Conservation (phyloP, 2,113 vertebrate genomes). For the Physeter macrocephalus region DNA sequence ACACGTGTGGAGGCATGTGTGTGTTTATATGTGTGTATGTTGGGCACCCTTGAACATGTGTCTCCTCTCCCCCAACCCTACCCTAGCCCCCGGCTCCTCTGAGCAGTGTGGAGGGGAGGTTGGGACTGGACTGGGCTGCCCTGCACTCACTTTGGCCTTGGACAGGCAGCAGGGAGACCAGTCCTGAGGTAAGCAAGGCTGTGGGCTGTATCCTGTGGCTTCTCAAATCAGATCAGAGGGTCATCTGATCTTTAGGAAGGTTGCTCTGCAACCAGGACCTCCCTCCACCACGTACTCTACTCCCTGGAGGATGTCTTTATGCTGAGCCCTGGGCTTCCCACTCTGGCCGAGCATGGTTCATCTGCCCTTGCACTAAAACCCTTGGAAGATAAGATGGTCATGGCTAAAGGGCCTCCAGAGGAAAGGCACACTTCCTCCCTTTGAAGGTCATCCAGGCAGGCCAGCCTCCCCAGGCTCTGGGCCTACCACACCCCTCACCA, state of each 20-base stretch:
- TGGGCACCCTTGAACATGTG: background rate
- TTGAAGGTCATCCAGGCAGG: accelerated
- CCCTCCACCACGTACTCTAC: background rate
- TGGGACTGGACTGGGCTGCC: background rate
- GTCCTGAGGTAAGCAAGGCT: background rate
- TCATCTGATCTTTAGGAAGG: background rate
- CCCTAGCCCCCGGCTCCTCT: background rate
- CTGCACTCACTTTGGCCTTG: background rate
- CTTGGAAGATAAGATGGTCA: background rate
- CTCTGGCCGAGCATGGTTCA: background rate
- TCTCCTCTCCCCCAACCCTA: background rate
- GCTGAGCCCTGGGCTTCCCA: background rate
- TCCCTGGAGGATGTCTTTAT: background rate
- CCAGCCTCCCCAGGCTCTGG: background rate
- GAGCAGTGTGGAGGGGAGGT: background rate
- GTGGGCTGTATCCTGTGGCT: background rate
- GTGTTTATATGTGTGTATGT: background rate
- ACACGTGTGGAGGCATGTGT: background rate
- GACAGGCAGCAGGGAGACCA: background rate
- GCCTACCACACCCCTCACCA: background rate
- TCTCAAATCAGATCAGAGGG: background rate
- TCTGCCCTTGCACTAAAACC: background rate
- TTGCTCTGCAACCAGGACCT: background rate
- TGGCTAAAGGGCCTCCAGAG: background rate
- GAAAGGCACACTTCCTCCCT: background rate